phyloP scores from a whole-genome alignment of 2,113 vertebrate genomes.

The Melospiza melodia region DNA sequence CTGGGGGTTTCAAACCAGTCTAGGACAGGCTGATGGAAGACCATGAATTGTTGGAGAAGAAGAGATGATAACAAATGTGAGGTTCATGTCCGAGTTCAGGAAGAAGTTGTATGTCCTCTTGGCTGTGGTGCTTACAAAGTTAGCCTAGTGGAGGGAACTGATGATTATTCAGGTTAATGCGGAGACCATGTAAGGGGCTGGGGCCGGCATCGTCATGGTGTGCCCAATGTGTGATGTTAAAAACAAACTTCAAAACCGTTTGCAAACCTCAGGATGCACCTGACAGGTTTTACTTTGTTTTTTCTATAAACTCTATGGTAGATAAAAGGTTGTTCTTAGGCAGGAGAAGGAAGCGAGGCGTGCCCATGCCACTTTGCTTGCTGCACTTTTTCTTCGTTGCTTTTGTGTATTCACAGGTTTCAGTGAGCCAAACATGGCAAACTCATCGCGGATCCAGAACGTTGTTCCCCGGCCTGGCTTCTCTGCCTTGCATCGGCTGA shows the following conservation, averaged over 20 bases:
- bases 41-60: not conserved
- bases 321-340: not conserved
- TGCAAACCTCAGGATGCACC: not conserved
- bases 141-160: not conserved
- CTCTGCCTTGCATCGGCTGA: slow-evolving; percentile 40
- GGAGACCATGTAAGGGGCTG: not conserved
- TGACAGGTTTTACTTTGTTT: not conserved
- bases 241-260: not conserved
- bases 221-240: not conserved
- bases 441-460: slow-evolving; percentile 32
- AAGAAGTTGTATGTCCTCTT: not conserved
- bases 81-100: not conserved
- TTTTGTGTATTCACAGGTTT: slow-evolving; percentile 40
- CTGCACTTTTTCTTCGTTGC: not conserved
- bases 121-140: rapidly evolving
- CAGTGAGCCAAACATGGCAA: slow-evolving; percentile 77
- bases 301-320: not conserved
- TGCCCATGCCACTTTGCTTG: not conserved
- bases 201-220: not conserved
- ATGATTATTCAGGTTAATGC: not conserved
- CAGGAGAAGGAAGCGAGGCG: not conserved
- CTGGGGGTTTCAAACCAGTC: not conserved
- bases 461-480: slow-evolving; percentile 26
- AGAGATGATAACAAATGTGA: not conserved
- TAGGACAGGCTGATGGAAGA: not conserved